Conservation (phyloP, 2,113 vertebrate genomes). For the Plectropomus leopardus region DNA sequence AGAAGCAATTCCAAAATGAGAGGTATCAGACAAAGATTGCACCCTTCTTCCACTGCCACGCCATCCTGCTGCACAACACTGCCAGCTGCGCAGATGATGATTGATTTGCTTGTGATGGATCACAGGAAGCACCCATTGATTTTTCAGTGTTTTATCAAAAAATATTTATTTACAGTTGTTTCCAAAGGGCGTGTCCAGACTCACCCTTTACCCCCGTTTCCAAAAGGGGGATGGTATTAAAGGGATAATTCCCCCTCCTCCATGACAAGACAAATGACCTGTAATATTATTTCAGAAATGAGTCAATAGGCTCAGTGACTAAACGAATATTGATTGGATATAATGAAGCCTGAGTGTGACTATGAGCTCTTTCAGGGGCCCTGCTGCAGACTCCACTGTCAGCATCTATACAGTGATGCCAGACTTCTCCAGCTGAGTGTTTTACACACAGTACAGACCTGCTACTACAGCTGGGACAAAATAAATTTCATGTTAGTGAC, state of each 20-base stretch:
- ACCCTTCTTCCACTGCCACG: slow-evolving; percentile 84
- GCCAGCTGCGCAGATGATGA: slow-evolving; percentile 92
- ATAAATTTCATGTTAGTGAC: slow-evolving; percentile 38
- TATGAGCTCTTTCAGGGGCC: slow-evolving; percentile 89
- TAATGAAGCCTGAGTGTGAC: slow-evolving; percentile 97
- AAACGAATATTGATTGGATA: slow-evolving; percentile 99
- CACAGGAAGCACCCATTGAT: slow-evolving; percentile 99
- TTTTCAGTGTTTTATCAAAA: slow-evolving; percentile 97
- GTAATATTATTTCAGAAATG: slow-evolving; percentile 98
- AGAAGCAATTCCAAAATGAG: slow-evolving; percentile 95
- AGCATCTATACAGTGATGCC: slow-evolving; percentile 74
- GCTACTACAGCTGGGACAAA: slow-evolving; percentile 48
- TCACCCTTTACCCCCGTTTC: slow-evolving; percentile 49
- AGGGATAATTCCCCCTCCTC: slow-evolving; percentile 92
- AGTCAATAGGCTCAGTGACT: slow-evolving; percentile 97
- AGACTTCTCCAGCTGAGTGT: slow-evolving; percentile 43
- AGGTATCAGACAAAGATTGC: slow-evolving; percentile 95
- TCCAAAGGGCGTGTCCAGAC: slow-evolving; percentile 91
- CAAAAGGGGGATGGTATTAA: slow-evolving; percentile 72
- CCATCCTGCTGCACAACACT: slow-evolving; percentile 86
- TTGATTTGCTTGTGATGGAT: slow-evolving; percentile 98
- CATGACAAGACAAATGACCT: slow-evolving; percentile 97
- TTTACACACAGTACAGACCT: slow-evolving; percentile 47
- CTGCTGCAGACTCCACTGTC: slow-evolving; percentile 85
- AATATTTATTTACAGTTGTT: slow-evolving; percentile 98